Evolutionary conservation across 2,797 vertebrate genomes (phyloP), one percentile per base, ranked within the genome.

Genomic region (Pyrrhura leucotis): DNA sequence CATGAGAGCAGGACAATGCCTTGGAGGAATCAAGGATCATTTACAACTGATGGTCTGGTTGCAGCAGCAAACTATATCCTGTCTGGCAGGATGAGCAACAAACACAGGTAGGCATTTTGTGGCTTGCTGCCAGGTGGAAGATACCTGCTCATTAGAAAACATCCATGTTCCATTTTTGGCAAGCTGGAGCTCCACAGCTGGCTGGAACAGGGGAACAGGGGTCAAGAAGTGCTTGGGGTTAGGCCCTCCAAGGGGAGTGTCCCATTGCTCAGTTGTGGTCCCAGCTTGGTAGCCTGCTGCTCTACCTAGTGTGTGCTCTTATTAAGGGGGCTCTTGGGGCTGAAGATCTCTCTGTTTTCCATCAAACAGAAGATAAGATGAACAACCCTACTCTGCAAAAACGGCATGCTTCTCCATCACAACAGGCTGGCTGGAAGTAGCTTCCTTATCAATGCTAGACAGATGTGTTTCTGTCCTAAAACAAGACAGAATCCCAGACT

Each of bases 261-360:
- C 37, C 56, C 25, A 16, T 33, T 40, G 37, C 35, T 40, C 13
- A 6, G n/a, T 0, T 50, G 23, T 1, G 13, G 50, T 31, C 28
- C 12, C 62, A 50, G 20, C 17, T 8, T 23, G 61, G 21, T 39
- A 88, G 31, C n/a, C 48, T 59, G 33, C 39, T 83, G 79, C 47
- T 71, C 18, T 33, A 1, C 33, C 21, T 21, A 11, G 9, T 0
- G 0, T 50, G n/a, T n/a, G 20, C 51, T 73, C n/a, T 47, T 37
- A 48, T 2, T n/a, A 44, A 19, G 23, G 44, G 33, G 22, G 23
- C 14, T 66, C 71, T n/a, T 21, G 47, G 33, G 37, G 47, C 31
- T 89, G 62, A 51, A 75, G 26, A 51, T 33, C 50, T 42, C 33
- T 7, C 9, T 35, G 14, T 45, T 79, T 79, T 66, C 39, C 14